Conservation (phyloP, 2,888 invertebrate genomes). For the Cryptus armator region DNA sequence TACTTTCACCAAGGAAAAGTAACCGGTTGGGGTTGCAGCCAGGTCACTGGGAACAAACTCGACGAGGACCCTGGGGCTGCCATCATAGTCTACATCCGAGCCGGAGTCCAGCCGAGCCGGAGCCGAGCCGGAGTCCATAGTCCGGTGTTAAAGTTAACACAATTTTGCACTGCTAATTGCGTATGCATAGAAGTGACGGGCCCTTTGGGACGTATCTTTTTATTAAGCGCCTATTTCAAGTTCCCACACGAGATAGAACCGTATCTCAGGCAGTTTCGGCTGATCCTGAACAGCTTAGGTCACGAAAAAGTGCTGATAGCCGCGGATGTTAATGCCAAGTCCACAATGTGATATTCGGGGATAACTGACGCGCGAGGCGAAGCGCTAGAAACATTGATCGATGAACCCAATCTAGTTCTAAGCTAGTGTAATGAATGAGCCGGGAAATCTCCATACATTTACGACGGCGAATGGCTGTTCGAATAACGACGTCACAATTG, state of each 20-base stretch:
- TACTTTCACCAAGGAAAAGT: neutral
- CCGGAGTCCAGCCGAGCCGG: too few relatives aligned
- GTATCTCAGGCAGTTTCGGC: neutral
- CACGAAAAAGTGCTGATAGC: neutral
- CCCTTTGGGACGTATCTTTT: neutral
- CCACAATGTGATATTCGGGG: neutral
- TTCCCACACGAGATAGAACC: neutral
- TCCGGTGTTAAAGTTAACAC: neutral
- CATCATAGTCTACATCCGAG: neutral
- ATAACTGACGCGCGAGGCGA: constrained; percentile 15
- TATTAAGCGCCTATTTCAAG: constrained; percentile 1
- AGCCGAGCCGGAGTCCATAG: too few relatives aligned
- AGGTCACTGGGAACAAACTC: neutral
- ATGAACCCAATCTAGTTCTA: neutral
- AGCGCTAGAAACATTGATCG: constrained; percentile 8
- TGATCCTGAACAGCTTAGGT: neutral
- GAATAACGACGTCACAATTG: constrained; percentile 44
- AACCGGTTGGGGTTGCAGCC: neutral
- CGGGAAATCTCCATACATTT: constrained; percentile 4
- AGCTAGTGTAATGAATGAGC: neutral
- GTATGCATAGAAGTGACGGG: neutral
- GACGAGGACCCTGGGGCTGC: neutral
- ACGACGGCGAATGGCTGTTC: neutral
- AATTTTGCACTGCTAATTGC: neutral
- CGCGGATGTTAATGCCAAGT: neutral